Base-by-base conservation (phyloP, 2,888 invertebrate species). In the Diarsia brunnea region DNA sequence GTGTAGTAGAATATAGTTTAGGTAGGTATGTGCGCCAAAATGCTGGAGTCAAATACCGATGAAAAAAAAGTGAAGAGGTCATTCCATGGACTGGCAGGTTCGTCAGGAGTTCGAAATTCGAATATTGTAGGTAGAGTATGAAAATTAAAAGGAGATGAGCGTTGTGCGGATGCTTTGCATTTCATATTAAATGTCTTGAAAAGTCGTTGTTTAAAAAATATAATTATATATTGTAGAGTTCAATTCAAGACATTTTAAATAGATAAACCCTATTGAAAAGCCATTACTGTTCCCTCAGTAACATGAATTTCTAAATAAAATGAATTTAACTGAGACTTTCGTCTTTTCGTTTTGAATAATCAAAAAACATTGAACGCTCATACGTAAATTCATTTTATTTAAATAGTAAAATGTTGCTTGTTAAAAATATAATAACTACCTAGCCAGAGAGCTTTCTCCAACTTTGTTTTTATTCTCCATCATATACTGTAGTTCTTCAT, bases 401-500 rank as follows among this genome's bases (percentile, higher is more conserved):
- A 0, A 58, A 27, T 53, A 38, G 16, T 7, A 21, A 69, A 45
- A 4, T 16, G 53, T 55, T 81, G 19, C 53, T 69, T 70, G 58
- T 16, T 71, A 83, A 78, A 80, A 80, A 82, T 81, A 73, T 74
- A 79, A 84, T 78, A 88, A 82, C 87, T 95, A 96, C 96, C 96
- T 96, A 83, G 92, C 89, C 55, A 95, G 88, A 58, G 92, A 89
- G 21, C 87, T 86, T 45, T 94, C 94, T 24, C 91, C 91, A 60
- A 91, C 84, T 90, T 93, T 94, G 82, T 93, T 94, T 85, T 90
- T 93, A 76, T 91, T 92, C 64, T 94, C 92, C 91, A 96, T 89
- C 92, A 95, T 94, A 79, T 91, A 92, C 61, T 92, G 94, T 60
- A 96, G 83, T 79, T 96, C 93, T 72, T 95, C 93, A 72, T 96